Evolutionary conservation across 1,140 invertebrate genomes (phyloP).

Genomic region (Contarinia nasturtii): DNA sequence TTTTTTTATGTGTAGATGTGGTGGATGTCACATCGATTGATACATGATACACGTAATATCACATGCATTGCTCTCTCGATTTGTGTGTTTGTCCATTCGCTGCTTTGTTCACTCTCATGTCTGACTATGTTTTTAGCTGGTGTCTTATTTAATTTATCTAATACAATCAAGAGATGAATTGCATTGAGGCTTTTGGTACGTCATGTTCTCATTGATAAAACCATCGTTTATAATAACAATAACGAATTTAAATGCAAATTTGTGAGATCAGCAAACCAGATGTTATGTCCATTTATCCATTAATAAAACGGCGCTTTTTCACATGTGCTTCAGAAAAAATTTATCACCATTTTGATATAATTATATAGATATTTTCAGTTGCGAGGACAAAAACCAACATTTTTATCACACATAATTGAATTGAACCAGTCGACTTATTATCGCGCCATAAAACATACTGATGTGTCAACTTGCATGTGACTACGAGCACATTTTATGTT

Average conservation of each 20-base stretch:
- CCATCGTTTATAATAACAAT: not conserved
- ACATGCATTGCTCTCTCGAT: not conserved
- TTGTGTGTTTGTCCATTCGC: not conserved
- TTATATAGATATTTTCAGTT: too few relatives aligned
- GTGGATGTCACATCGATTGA: not conserved
- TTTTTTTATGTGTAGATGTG: not conserved
- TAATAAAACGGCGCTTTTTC: not conserved
- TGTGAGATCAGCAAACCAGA: not conserved
- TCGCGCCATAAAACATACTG: too few relatives aligned
- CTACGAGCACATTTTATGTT: too few relatives aligned
- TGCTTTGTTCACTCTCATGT: too few relatives aligned
- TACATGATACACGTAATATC: not conserved
- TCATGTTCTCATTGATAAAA: not conserved
- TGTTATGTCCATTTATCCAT: not conserved
- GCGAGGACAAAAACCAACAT: too few relatives aligned
- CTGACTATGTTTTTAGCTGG: not conserved
- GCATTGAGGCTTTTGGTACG: not conserved
- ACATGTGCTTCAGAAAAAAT: too few relatives aligned
- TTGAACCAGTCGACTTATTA: too few relatives aligned
- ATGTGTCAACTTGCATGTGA: too few relatives aligned
- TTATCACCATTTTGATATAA: too few relatives aligned
- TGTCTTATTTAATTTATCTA: not conserved
- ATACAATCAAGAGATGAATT: not conserved
- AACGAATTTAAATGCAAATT: not conserved
- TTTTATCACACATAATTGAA: not conserved